Base-by-base conservation (phyloP, 1,140 invertebrate genomes). In the Ceratina japonica region DNA sequence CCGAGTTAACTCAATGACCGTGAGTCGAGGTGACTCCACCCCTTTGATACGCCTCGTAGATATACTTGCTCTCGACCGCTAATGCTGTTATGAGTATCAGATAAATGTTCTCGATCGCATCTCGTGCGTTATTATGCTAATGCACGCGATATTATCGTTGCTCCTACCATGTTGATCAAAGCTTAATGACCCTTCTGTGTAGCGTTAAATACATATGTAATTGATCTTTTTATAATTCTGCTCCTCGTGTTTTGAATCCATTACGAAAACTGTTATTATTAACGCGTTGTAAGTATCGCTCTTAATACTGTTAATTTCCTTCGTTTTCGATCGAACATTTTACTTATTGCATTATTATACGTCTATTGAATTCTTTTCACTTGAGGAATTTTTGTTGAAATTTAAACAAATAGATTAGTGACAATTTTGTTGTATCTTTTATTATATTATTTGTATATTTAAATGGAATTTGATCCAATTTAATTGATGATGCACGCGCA, bases 401-500 rank as follows among this genome's bases (percentile, higher is more conserved):
- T 44, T 44, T 44, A 10, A 44, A 44, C 37, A 44, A 44, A 10
- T 7, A 44, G 5, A 44, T 44, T 3, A 7, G 5, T 44, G 37
- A 2, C 10, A 10, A 44, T 44, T 44, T 44, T 8, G 13, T 56
- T 16, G 15, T 56, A n/a, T 56, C 54, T 56, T 44, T 56, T 16
- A 18, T 56, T 56, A n/a, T n/a, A n/a, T 56, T n/a, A 13, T 56
- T 7, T 44, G 37, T 7, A 44, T 7, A 44, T 3, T 44, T 44
- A 8, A 8, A 44, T 44, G 5, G 5, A 44, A 8, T n/a, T 56
- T 16, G 3, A 18, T n/a, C 0, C n/a, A 56, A 56, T n/a, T 56
- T 56, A 56, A 56, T 56, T 44, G 3, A 10, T 10, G 5, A 44
- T 44, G 37, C 10, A 44, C 10, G 37, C 79, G 7, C 79, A 94